Evolutionary conservation across 37 sponge, comb jelly and placozoan genomes (phyloP), one percentile per base, ranked within the genome.

Genomic region (Dysidea cf. avara): DNA sequence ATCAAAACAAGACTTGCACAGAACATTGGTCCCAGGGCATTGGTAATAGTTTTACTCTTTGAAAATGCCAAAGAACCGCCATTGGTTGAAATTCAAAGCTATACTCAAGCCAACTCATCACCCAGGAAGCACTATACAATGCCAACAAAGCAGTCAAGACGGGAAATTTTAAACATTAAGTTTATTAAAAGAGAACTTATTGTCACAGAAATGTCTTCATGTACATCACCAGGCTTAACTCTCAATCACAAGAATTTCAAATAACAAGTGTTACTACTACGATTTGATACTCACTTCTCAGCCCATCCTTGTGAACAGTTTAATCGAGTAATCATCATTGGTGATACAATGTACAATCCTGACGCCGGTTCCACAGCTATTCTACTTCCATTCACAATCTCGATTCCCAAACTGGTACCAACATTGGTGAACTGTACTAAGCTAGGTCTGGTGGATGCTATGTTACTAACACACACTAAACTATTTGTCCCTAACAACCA

Each of bases 401-500:
- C 39, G 4, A 90, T 26, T 0, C 59, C 78, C 32, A 85, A 2
- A 7, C 11, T 34, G 0, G 38, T 51, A 39, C 78, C 70, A 26
- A 85, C 61, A n/a, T 84, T 64, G 33, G 66, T 0, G 36, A 81
- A 68, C 33, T 52, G 39, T n/a, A 85, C 78, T 9, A 43, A 43
- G 9, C 46, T 43, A 43, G 46, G 46, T 9, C 7, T 43, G 46
- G 5, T 43, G 46, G 46, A 43, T 12, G 35, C 71, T 25, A 43
- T 12, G 46, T 43, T 52, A 33, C 39, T 39, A 22, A 66, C 91
- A 74, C 75, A 90, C 50, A 56, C 71, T 52, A 90, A 57, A 0
- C 56, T 52, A 36, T 53, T 38, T 1, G 62, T 18, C 6, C 71
- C 66, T 26, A 90, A 66, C 4, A 85, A 12, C 91, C 91, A 90